A percentile compares a stretch with the other conserved stretches of the same genome.
Conservation (phyloP, 2,113 vertebrate genomes). For the Tachuris rubrigastra region DNA sequence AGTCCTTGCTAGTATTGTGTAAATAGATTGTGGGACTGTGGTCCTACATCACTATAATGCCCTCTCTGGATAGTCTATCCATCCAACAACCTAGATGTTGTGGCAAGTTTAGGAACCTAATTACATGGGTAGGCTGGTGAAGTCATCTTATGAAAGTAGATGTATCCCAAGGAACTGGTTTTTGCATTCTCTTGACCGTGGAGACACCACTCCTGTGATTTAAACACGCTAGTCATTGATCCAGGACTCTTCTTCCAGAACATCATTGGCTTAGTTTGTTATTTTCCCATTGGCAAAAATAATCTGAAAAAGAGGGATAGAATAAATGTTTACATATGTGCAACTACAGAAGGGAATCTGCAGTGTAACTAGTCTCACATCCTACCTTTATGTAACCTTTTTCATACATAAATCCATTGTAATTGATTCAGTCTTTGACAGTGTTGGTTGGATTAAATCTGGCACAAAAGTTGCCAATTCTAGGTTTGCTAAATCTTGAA, state of each 20-base stretch:
- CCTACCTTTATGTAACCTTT: background rate
- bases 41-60: background rate
- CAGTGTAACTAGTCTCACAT: background rate
- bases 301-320: background rate
- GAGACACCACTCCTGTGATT: background rate
- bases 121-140: background rate
- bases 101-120: background rate
- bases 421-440: background rate
- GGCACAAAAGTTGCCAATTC: background rate
- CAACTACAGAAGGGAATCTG: background rate
- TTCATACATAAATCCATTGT: accelerated
- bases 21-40: background rate
- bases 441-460: background rate
- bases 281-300: background rate
- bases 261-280: background rate
- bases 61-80: background rate
- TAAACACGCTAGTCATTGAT: background rate
- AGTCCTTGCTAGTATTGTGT: background rate
- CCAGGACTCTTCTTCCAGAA: background rate
- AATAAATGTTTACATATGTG: background rate
- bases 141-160: background rate
- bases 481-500: background rate
- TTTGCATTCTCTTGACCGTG: background rate
- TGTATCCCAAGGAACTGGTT: background rate
- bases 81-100: background rate